Evolutionary conservation across 2,888 invertebrate genomes (phyloP), one percentile per base, ranked within the genome.

Genomic region (Neoitamus cyanurus): DNA sequence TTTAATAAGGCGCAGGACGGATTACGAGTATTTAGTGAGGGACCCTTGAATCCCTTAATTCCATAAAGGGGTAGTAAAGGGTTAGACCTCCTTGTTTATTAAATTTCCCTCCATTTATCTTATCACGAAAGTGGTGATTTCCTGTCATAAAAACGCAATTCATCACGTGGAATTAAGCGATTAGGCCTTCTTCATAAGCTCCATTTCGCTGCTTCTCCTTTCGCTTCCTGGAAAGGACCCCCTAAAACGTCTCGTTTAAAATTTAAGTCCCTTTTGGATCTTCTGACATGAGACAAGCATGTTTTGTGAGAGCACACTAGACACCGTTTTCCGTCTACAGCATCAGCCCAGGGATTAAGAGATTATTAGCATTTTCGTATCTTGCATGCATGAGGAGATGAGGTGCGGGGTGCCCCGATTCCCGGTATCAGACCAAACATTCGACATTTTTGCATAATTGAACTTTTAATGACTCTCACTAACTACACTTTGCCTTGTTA

Each of bases 121-220:
- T 69, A 37, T 82, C 37, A 68, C 69, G 37, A 25, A 82, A 82
- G 82, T 82, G 82, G 36, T 82, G 82, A 82, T 82, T 82, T 82
- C 69, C 82, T 36, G 69, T 69, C 36, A 82, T 82, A 82, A 82
- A 82, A 82, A 82, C 36, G 69, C 82, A 82, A 82, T 82, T 82
- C 82, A 82, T 82, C 82, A 82, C 82, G 82, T 69, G 82, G 82
- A 28, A 82, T 82, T 82, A 82, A 82, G 82, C 37, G 82, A 82
- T 82, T 82, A 82, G 82, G 69, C 82, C 37, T 34, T 30, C 15
- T 25, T 36, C 68, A 78, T 37, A 9, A 2, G 37, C 75, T 48
- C 75, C 37, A 34, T 73, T 46, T 77, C 46, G 48, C 25, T 69
- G 34, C 36, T 13, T 34, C 25, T 82, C 7, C n/a, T 82, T 25